These are phyloP conservation scores for Matsumyia berberina DNA, from an alignment of 2,888 invertebrate species.

Conservation along the genomic window DNA sequence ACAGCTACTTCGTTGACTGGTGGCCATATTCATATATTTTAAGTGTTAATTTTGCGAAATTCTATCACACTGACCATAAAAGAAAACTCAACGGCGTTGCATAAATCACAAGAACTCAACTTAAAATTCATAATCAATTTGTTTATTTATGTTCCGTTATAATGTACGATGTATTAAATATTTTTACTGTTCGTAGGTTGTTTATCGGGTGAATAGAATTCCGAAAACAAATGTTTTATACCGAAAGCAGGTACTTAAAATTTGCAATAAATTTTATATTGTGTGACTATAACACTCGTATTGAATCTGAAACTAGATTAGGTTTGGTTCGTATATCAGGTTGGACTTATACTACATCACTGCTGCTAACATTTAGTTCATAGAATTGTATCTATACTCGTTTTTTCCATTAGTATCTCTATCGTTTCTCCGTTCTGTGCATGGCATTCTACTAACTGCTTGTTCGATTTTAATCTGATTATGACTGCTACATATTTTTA, in stretches of 20 bases:
- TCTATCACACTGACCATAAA: slow-evolving; percentile 11
- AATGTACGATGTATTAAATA: slow-evolving; percentile 41
- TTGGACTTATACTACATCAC: slow-evolving; percentile 46
- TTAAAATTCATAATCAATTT: not conserved
- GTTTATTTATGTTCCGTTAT: not conserved
- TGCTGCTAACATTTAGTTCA: slow-evolving; percentile 6
- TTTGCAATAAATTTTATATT: slow-evolving; percentile 24
- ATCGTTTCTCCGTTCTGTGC: slow-evolving; percentile 26
- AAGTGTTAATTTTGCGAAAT: too few relatives aligned
- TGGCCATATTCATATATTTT: too few relatives aligned
- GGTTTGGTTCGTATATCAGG: slow-evolving; percentile 60
- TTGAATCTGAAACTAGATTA: slow-evolving; percentile 63
- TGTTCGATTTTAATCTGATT: not conserved
- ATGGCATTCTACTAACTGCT: slow-evolving; percentile 12
- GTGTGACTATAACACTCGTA: slow-evolving; percentile 60
- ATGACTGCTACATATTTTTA: not conserved
- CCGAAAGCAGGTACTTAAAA: slow-evolving; percentile 65
- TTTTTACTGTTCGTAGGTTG: slow-evolving; percentile 78
- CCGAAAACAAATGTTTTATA: slow-evolving; percentile 76
- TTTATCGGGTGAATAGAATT: slow-evolving; percentile 79
- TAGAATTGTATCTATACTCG: not conserved
- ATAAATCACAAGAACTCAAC: not conserved
- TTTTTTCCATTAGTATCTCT: not conserved
- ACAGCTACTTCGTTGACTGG: too few relatives aligned
- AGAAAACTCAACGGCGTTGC: not conserved